phyloP scores from a whole-genome alignment of 2,888 invertebrate genomes.

The Himalopsyche anomala region DNA sequence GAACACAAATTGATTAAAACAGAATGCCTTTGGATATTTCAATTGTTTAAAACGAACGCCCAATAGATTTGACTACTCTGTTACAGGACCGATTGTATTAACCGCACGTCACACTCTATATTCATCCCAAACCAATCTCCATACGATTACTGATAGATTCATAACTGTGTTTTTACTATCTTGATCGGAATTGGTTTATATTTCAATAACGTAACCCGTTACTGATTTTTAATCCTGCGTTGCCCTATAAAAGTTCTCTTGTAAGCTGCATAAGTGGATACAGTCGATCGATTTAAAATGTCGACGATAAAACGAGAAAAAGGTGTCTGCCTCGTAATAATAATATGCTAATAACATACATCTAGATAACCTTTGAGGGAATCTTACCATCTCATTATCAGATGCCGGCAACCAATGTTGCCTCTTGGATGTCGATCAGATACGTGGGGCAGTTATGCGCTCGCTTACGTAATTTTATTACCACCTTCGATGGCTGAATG shows the following conservation, averaged over 20 bases:
- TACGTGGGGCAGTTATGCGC: not conserved
- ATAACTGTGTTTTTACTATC: not conserved
- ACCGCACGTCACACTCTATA: too few relatives aligned
- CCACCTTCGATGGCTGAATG: too few relatives aligned
- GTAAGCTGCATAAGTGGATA: not conserved
- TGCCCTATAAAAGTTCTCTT: not conserved
- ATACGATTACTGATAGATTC: not conserved
- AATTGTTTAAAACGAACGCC: too few relatives aligned
- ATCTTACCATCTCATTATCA: conserved; percentile 14
- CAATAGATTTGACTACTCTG: too few relatives aligned
- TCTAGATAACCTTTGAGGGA: conserved; percentile 46
- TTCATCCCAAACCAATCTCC: too few relatives aligned
- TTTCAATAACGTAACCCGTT: conserved; percentile 4
- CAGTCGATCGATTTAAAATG: not conserved
- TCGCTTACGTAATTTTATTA: too few relatives aligned
- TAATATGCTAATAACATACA: conserved; percentile 55
- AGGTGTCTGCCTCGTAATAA: conserved; percentile 39
- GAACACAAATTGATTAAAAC: too few relatives aligned
- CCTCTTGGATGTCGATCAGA: not conserved
- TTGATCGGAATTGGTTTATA: not conserved
- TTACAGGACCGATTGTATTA: too few relatives aligned
- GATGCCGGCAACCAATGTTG: conserved; percentile 10
- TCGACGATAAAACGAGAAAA: conserved; percentile 16
- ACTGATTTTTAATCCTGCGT: not conserved
- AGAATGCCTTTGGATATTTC: too few relatives aligned